Percentiles rank a stretch among this genome's conserved stretches.
phyloP scores from a whole-genome alignment of 2,797 vertebrate genomes.

The Gephyroberyx darwinii region DNA sequence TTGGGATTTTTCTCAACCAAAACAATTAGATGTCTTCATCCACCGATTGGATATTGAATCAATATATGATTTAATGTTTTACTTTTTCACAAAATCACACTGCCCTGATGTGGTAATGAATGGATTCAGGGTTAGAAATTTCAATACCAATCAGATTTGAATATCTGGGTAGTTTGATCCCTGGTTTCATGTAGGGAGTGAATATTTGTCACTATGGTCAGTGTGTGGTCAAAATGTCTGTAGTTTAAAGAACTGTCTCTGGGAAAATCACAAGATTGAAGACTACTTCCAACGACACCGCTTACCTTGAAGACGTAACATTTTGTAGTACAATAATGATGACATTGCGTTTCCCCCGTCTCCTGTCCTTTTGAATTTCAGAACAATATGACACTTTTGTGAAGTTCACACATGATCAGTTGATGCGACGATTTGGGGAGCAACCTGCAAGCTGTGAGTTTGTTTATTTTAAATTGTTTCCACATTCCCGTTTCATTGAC shows the following conservation, averaged over 20 bases:
- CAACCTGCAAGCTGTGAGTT: conserved; percentile 95
- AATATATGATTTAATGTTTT: no score
- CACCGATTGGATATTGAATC: no score
- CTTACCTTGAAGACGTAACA: not conserved
- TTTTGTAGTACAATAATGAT: not conserved
- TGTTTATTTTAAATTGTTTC: conserved; percentile 12
- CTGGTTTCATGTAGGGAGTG: not conserved
- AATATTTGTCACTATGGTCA: not conserved
- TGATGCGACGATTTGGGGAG: conserved; percentile 97
- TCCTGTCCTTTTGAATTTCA: conserved; percentile 66
- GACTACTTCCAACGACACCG: not conserved
- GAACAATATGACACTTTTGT: conserved; percentile 98
- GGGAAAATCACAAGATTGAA: not conserved
- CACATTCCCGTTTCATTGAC: conserved; percentile 38
- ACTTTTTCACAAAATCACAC: no score
- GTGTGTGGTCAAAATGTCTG: not conserved
- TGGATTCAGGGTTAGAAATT: no score
- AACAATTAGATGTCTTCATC: no score
- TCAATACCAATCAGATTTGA: not conserved
- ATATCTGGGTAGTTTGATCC: not conserved
- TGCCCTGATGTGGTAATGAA: no score
- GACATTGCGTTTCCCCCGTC: not conserved
- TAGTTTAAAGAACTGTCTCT: not conserved
- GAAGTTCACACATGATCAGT: conserved; percentile 97
- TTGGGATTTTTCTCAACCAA: no score